Percentiles rank a stretch among this genome's conserved stretches.
Conservation (phyloP, 2,113 vertebrate genomes). For the Cettia cetti region DNA sequence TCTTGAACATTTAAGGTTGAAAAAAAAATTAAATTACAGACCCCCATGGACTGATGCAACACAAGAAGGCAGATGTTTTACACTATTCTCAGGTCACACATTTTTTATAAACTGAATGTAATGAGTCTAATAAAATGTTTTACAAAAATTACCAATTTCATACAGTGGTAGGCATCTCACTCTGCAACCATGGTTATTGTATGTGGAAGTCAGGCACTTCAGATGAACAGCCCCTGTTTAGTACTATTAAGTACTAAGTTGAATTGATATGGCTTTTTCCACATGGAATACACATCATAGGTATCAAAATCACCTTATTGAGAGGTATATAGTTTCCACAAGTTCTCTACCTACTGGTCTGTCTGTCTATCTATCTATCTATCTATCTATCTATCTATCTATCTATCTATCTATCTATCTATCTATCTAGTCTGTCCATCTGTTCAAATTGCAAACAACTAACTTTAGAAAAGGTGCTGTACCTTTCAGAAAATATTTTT, state of each 20-base stretch:
- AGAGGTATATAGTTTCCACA: not conserved
- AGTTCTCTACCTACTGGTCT: not conserved
- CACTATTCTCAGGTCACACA: constrained; percentile 29
- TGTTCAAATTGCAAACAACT: not conserved
- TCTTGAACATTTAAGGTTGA: constrained; percentile 50
- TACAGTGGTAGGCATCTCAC: not conserved
- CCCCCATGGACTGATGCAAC: constrained; percentile 59
- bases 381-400: not conserved
- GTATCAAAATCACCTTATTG: not conserved
- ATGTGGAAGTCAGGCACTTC: not conserved
- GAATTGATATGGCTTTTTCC: not conserved
- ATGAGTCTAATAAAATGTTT: not conserved
- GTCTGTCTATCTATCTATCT: not conserved
- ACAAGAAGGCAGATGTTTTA: constrained; percentile 58
- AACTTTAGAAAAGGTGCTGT: not conserved
- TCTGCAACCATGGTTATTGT: not conserved
- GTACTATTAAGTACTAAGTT: not conserved
- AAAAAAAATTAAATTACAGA: constrained; percentile 67
- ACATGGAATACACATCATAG: not conserved
- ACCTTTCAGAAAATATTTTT: not conserved
- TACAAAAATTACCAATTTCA: not conserved
- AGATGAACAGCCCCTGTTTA: not conserved
- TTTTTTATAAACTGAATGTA: constrained; percentile 45
- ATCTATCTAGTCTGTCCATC: not conserved
- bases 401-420: not conserved